phyloP scores from a whole-genome alignment of 1,140 invertebrate species.

The Periplaneta americana region DNA sequence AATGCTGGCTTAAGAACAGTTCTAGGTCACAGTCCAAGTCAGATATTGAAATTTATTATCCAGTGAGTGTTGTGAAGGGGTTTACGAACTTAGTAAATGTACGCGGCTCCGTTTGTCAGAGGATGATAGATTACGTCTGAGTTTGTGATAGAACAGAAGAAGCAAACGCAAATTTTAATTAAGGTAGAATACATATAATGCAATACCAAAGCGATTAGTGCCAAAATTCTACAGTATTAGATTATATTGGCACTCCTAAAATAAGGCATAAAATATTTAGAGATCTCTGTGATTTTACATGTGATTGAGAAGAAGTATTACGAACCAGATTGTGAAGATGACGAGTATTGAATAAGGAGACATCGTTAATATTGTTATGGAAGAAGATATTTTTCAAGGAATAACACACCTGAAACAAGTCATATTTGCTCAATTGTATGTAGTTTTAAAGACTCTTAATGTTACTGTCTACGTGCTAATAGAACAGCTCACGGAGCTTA shows the following conservation, averaged over 20 bases:
- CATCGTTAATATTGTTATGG: background rate
- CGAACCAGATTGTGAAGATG: background rate
- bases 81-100: background rate
- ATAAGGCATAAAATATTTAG: background rate
- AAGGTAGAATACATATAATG: background rate
- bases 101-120: background rate
- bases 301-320: background rate
- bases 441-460: background rate
- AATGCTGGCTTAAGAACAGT: background rate
- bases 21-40: background rate
- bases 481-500: background rate
- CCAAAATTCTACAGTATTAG: background rate
- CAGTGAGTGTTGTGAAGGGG: background rate
- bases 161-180: background rate
- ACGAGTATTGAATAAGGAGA: background rate
- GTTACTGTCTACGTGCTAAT: background rate
- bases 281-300: background rate
- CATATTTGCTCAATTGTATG: background rate
- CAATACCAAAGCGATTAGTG: background rate
- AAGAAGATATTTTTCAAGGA: background rate
- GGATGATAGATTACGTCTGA: background rate
- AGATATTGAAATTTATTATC: background rate
- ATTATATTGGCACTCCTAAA: background rate
- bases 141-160: background rate
- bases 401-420: background rate